These are phyloP conservation scores for Hybognathus amarus DNA, from an alignment of 2,797 vertebrate genomes.

Conservation along the genomic window DNA sequence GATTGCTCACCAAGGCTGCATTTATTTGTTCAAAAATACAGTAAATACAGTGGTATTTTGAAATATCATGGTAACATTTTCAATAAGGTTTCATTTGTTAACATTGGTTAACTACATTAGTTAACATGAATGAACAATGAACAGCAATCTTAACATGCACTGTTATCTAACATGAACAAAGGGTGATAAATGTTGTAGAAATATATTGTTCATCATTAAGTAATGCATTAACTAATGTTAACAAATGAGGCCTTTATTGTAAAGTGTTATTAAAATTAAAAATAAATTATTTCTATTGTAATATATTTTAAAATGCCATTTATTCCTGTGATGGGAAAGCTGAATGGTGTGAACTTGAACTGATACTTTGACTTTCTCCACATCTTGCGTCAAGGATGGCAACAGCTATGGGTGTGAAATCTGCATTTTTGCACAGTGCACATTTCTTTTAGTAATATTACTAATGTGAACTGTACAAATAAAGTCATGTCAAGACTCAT, in stretches of 20 bases:
- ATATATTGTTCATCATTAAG: not conserved
- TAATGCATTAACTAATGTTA: not conserved
- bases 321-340: not conserved
- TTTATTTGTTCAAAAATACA: not conserved
- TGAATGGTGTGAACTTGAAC: not conserved
- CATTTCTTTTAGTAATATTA: constrained; percentile 5
- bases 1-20: not conserved
- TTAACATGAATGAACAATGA: not conserved
- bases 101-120: not conserved
- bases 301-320: not conserved
- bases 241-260: not conserved
- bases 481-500: constrained; percentile 34
- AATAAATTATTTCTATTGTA: not conserved
- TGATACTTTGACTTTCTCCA: not conserved
- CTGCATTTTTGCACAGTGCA: not conserved
- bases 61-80: not conserved
- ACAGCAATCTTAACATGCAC: not conserved
- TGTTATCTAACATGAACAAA: not conserved
- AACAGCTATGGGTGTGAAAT: not conserved
- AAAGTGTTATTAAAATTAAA: not conserved
- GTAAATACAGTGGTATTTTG: not conserved
- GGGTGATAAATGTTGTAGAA: too few relatives aligned
- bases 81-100: not conserved
- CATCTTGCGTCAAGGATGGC: not conserved
- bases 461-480: constrained; percentile 22